phyloP scores from a whole-genome alignment of 2,888 invertebrate species.

The Xanthorhoe spadicearia region DNA sequence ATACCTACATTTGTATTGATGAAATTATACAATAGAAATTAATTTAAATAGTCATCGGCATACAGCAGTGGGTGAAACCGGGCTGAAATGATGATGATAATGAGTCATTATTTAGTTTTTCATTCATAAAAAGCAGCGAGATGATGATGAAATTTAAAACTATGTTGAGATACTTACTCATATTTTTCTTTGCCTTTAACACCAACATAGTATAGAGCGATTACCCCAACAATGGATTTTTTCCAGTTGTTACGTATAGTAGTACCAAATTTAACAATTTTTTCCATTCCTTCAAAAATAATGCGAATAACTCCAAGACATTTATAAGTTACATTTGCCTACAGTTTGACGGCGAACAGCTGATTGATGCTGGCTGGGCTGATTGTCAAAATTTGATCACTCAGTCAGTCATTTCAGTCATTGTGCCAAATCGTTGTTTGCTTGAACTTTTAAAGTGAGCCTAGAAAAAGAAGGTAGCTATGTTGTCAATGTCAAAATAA shows the following conservation, averaged over 20 bases:
- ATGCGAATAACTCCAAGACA: constrained; percentile 3
- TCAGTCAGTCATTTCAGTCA: too few species aligned
- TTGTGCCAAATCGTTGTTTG: too few species aligned
- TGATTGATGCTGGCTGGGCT: too few species aligned
- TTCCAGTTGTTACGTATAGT: constrained; percentile 94
- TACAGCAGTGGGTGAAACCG: too few species aligned
- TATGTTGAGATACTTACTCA: constrained; percentile 84
- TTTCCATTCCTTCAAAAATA: constrained; percentile 51
- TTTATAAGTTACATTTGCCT: constrained; percentile 12
- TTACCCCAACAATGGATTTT: constrained; percentile 90
- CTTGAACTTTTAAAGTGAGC: too few species aligned
- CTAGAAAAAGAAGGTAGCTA: too few species aligned
- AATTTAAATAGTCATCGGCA: too few species aligned
- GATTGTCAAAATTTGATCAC: too few species aligned
- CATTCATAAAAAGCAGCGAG: not conserved
- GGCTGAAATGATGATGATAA: too few species aligned
- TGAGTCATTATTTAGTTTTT: too few species aligned
- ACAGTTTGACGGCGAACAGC: not conserved
- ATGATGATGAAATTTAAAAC: not conserved
- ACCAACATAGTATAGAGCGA: constrained; percentile 88
- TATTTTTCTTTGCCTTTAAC: constrained; percentile 88
- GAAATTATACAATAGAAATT: too few species aligned
- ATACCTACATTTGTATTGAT: constrained; percentile 5
- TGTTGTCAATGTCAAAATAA: not conserved
- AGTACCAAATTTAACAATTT: constrained; percentile 86